phyloP scores from a whole-genome alignment of 2,888 invertebrate genomes.

The Drosophila robusta region DNA sequence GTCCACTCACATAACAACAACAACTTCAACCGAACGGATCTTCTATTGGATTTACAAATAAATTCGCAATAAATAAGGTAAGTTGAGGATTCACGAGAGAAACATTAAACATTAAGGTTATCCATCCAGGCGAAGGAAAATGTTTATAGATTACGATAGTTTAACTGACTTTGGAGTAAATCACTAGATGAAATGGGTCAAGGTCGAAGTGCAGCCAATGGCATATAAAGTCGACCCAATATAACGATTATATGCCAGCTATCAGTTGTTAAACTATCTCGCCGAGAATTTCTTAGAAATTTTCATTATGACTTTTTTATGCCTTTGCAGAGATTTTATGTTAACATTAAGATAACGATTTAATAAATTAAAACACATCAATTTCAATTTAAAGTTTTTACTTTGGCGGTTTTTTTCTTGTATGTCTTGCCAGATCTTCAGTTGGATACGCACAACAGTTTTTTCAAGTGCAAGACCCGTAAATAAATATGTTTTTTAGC shows the following conservation, averaged over 20 bases:
- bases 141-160: background rate
- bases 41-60: conserved; percentile 17
- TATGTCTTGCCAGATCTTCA: background rate
- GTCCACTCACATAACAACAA: conserved; percentile 27
- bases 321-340: background rate
- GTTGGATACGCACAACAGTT: background rate
- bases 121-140: background rate
- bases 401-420: no score
- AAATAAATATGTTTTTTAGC: conserved; percentile 8
- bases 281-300: no score
- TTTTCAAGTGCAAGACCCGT: background rate
- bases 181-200: conserved; percentile 13
- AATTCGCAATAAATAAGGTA: conserved; percentile 22
- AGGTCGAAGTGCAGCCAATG: conserved; percentile 7
- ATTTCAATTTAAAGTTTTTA: background rate
- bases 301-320: background rate
- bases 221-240: background rate
- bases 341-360: background rate
- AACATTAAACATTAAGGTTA: background rate
- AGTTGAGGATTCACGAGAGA: background rate
- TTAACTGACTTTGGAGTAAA: no score
- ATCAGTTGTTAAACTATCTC: background rate
- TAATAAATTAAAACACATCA: background rate
- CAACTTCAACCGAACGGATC: conserved; percentile 5
- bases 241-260: background rate